Conservation (phyloP, 2,888 invertebrate genomes). For the Leptothorax acervorum region DNA sequence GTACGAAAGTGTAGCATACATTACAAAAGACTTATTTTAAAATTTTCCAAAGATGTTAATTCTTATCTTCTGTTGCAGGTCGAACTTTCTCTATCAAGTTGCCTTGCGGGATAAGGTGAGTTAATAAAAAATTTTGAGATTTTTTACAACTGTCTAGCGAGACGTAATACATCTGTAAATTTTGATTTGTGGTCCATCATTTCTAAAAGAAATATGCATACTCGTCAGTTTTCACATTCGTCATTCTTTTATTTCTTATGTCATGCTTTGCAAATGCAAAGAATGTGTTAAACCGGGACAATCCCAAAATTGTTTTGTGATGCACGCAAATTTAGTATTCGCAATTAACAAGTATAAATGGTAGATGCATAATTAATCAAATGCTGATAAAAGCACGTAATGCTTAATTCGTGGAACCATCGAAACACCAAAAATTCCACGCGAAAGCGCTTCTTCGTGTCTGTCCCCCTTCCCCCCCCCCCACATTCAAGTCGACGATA, state of each 20-base stretch:
- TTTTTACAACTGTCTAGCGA: not conserved
- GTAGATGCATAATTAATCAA: conserved; percentile 2
- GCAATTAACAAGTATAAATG: conserved; percentile 7
- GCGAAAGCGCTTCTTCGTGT: not conserved
- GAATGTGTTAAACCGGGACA: conserved; percentile 4
- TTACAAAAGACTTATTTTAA: conserved; percentile 1
- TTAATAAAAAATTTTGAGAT: not conserved
- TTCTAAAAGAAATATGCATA: not conserved
- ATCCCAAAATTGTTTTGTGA: not conserved
- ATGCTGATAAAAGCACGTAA: conserved; percentile 22
- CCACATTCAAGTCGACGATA: conserved; percentile 28
- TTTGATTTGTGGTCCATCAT: not conserved
- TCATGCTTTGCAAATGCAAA: conserved; percentile 3
- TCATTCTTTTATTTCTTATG: not conserved
- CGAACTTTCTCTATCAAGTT: not conserved
- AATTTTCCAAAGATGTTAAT: not conserved
- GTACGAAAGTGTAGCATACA: not conserved
- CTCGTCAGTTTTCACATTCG: not conserved
- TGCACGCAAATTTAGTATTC: not conserved
- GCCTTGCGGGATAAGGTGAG: conserved; percentile 24
- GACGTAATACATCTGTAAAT: not conserved
- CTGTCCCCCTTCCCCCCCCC: not conserved
- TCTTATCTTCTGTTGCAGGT: conserved; percentile 43
- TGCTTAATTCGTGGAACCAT: conserved; percentile 18
- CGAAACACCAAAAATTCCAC: conserved; percentile 46